Conservation (phyloP, 37 sponge, comb jelly and placozoan species). For the Geodia barretti region DNA sequence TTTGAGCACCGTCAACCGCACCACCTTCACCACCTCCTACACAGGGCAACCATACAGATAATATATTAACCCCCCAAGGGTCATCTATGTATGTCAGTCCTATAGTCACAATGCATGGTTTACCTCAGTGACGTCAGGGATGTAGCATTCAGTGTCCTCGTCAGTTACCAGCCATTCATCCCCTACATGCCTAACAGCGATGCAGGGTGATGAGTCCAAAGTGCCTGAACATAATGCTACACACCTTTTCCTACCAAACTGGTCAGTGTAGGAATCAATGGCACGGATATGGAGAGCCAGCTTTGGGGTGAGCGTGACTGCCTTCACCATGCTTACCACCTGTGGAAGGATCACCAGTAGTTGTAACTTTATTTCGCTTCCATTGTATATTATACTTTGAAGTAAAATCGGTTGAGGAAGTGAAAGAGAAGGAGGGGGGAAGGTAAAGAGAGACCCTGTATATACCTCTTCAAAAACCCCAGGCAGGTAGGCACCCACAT, state of each 20-base stretch:
- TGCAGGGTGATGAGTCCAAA: background rate
- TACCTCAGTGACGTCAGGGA: conserved; percentile 88
- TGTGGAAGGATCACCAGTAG: no score
- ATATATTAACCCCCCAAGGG: background rate
- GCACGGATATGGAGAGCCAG: conserved; percentile 81
- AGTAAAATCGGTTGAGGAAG: background rate
- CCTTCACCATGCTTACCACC: conserved; percentile 53
- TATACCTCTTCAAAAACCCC: conserved; percentile 86
- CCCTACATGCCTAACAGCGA: conserved; percentile 61
- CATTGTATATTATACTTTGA: no score
- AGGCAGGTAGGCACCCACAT: conserved; percentile 86
- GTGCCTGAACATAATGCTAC: background rate
- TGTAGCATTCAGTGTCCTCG: conserved; percentile 66
- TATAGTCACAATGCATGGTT: background rate
- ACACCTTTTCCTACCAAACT: conserved; percentile 78
- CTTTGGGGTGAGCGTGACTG: conserved; percentile 73
- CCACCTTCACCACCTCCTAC: conserved; percentile 77
- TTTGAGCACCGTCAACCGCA: conserved; percentile 70
- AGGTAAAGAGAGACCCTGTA: background rate
- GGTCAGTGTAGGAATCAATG: conserved; percentile 54
- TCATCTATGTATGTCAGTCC: background rate
- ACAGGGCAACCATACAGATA: background rate
- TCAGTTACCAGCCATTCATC: conserved; percentile 92
- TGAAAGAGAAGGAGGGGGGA: background rate
- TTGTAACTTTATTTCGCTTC: no score